A percentile compares a stretch with the other conserved stretches of the same genome.
These are phyloP conservation scores for Anguilla rostrata DNA, from an alignment of 2,113 vertebrate species.

Conservation along the genomic window DNA sequence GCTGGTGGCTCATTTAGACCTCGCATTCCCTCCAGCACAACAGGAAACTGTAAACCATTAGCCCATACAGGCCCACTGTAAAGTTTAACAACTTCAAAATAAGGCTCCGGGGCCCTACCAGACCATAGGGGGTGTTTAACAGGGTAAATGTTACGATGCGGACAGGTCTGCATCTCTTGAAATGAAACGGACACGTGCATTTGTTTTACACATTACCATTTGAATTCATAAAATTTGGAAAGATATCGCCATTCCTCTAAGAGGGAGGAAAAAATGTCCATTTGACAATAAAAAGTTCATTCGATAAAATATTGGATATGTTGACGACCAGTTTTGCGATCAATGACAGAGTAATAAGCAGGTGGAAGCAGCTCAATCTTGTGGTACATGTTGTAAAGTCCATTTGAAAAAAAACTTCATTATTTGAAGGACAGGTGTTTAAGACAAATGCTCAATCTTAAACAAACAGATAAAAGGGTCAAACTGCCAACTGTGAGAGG, in stretches of 20 bases:
- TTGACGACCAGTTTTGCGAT: no score
- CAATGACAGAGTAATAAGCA: no score
- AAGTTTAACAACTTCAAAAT: slow-evolving; percentile 23
- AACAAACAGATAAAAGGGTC: slow-evolving; percentile 45
- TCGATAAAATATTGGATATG: no score
- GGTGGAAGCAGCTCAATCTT: background rate
- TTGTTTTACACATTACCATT: background rate
- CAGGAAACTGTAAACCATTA: slow-evolving; percentile 30
- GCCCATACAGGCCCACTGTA: slow-evolving; percentile 28
- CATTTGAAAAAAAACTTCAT: slow-evolving; percentile 3
- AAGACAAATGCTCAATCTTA: slow-evolving; percentile 35
- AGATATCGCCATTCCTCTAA: no score
- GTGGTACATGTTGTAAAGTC: background rate
- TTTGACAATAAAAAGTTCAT: no score
- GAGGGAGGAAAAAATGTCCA: no score
- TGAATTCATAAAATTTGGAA: no score
- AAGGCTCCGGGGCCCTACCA: background rate
- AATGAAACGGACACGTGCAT: background rate
- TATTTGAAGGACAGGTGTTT: slow-evolving; percentile 50
- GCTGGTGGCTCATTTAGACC: slow-evolving; percentile 10
- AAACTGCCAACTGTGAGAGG: slow-evolving; percentile 28
- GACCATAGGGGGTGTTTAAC: background rate
- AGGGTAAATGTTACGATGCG: background rate
- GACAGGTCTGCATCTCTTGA: background rate
- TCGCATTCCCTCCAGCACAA: slow-evolving; percentile 23